A percentile compares a stretch with the other conserved stretches of the same genome.
These are phyloP conservation scores for Perognathus longimembris DNA, from an alignment of 2,113 vertebrate genomes.

Conservation along the genomic window DNA sequence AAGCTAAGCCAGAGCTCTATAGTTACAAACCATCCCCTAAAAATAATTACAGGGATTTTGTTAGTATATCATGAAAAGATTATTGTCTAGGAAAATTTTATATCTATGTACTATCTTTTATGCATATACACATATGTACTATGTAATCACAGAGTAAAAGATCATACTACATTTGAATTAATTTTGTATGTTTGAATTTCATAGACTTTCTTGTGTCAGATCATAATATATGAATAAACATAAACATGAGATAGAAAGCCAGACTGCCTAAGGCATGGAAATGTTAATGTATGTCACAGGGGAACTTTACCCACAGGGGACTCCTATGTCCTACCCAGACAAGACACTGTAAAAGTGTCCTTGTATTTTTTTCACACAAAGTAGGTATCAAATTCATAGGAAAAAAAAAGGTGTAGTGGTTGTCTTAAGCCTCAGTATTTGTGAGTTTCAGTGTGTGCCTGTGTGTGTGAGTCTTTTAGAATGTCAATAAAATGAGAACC, in stretches of 20 bases:
- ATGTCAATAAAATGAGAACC: neutral
- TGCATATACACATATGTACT: neutral
- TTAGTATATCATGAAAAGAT: neutral
- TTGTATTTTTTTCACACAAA: neutral
- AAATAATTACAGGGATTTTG: too few relatives aligned
- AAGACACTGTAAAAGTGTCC: too few relatives aligned
- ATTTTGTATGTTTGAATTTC: neutral
- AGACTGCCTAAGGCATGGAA: neutral
- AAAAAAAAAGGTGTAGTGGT: neutral
- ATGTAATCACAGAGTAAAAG: neutral
- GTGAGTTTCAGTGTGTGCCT: neutral
- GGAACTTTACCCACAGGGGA: neutral
- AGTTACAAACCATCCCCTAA: neutral
- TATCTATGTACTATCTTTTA: neutral
- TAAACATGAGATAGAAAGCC: neutral
- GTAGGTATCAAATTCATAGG: neutral
- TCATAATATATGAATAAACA: neutral
- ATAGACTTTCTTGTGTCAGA: too few relatives aligned
- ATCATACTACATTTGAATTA: neutral
- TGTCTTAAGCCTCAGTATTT: neutral
- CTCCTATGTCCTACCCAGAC: neutral
- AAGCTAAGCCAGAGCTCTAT: neutral
- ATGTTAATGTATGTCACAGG: neutral
- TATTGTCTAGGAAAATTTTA: neutral
- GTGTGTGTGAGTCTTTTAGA: neutral